Evolutionary conservation across 2,113 vertebrate genomes (phyloP), one percentile per base, ranked within the genome.

Genomic region (Esox niger): DNA sequence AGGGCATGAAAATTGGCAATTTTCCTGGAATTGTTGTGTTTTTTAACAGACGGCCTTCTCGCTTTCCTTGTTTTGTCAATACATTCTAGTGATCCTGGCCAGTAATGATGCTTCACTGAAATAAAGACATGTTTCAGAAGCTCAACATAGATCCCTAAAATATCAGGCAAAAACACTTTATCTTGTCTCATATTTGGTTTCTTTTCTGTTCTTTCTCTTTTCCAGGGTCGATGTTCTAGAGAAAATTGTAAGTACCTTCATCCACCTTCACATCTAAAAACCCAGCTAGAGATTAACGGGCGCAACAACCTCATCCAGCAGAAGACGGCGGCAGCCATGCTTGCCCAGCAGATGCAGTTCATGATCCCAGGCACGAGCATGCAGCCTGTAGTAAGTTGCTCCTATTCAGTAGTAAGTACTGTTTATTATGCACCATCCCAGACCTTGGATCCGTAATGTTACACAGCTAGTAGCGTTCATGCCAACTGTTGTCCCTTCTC

Each of bases 221-320:
- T 47, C n/a, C 87, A 99, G 97, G 96, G 97, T 43, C 96, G 97
- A 26, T 99, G 97, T 88, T 95, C 96, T n/a, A 93, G 97, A 84
- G 97, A 99, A 87, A 99, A 99, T 89, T 99, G 97, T 93, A 99
- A 99, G 87, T 99, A 99, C 85, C 96, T 99, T 82, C 97, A 99
- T 84, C 97, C 97, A 52, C 97, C 97, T 6, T 96, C 95, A 64
- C 97, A 99, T 89, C 92, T 99, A 80, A 99, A 99, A 94, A 99
- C 96, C 72, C 97, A 99, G 66, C 91, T 99, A 88, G 97, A 99
- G 91, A 99, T 99, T 86, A 99, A 99, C 79, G 97, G 97, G 68
- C 92, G 97, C 47, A 99, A 99, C 87, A 99, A 99, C 88, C 92
- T 99, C 88, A 98, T 98, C 84, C 97, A 99, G 82, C 97, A 99